phyloP scores from a whole-genome alignment of 35 echinoderm and acorn worm genomes.

The Ptychodera flava region DNA sequence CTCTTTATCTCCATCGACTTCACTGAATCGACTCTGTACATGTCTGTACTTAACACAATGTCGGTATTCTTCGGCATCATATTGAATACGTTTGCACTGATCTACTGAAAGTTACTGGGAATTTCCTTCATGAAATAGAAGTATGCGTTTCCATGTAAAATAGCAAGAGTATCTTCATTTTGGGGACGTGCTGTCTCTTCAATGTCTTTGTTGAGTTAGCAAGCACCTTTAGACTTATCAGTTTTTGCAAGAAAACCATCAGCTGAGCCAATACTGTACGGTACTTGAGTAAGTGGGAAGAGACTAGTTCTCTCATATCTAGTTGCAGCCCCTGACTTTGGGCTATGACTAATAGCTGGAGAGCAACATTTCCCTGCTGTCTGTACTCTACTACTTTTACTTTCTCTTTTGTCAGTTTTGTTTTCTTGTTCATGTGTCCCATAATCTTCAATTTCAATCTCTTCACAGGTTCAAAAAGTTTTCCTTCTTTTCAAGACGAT shows the following conservation, averaged over 20 bases:
- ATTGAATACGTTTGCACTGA: conserved; percentile 14
- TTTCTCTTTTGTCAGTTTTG: conserved; percentile 27
- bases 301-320: background rate
- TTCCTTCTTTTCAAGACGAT: conserved; percentile 19
- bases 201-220: conserved; percentile 2
- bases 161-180: background rate
- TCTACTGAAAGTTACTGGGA: conserved; percentile 16
- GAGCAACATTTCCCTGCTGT: conserved; percentile 35
- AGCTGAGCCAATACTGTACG: background rate
- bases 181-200: background rate
- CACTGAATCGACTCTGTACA: background rate
- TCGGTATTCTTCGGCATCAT: conserved; percentile 12
- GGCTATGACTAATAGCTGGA: conserved; percentile 36
- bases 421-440: conserved; percentile 22
- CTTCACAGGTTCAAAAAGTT: conserved; percentile 38
- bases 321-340: conserved; percentile 14
- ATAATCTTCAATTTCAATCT: conserved; percentile 36
- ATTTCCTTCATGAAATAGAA: conserved; percentile 26
- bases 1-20: conserved; percentile 25
- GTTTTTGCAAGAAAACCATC: conserved; percentile 21
- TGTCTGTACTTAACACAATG: conserved; percentile 3
- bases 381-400: conserved; percentile 29
- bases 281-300: conserved; percentile 1
- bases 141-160: conserved; percentile 24
- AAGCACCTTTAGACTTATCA: conserved; percentile 10